Evolutionary conservation across 2,888 invertebrate species (phyloP).

Genomic region (Heliothis peltigera): DNA sequence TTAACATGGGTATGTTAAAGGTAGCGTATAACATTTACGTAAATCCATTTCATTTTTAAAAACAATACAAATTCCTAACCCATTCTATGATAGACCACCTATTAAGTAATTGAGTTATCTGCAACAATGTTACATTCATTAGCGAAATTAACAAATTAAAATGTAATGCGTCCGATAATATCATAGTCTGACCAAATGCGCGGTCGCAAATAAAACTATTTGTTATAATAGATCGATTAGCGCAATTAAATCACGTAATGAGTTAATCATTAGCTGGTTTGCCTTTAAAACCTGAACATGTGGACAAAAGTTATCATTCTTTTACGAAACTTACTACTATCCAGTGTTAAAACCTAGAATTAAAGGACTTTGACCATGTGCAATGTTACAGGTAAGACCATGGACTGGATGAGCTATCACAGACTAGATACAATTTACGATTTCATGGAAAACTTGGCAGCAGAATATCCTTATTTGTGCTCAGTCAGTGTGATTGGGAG

Average conservation of each 20-base stretch:
- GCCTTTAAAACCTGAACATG: constrained; percentile 15
- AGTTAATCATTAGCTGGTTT: constrained; percentile 2
- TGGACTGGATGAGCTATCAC: constrained; percentile 84
- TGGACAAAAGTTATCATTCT: neutral
- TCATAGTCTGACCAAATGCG: constrained; percentile 4
- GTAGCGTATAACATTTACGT: neutral
- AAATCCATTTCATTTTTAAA: neutral
- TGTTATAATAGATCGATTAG: constrained; percentile 25
- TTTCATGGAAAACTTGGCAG: constrained; percentile 77
- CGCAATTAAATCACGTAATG: constrained; percentile 39
- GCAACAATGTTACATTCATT: constrained; percentile 17
- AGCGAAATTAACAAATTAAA: constrained; percentile 41
- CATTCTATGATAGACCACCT: neutral
- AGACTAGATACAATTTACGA: constrained; percentile 79
- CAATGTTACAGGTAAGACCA: constrained; percentile 47
- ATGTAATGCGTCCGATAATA: constrained; percentile 21
- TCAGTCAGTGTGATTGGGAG: constrained; percentile 77
- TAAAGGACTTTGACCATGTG: too few relatives aligned
- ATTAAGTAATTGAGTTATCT: constrained; percentile 18
- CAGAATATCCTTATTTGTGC: constrained; percentile 79
- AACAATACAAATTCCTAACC: constrained; percentile 8
- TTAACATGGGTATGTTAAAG: too few relatives aligned
- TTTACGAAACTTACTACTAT: neutral
- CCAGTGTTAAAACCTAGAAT: neutral
- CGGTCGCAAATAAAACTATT: constrained; percentile 21